Evolutionary conservation across 2,113 vertebrate species (phyloP).

Genomic region (Callocephalon fimbriatum): DNA sequence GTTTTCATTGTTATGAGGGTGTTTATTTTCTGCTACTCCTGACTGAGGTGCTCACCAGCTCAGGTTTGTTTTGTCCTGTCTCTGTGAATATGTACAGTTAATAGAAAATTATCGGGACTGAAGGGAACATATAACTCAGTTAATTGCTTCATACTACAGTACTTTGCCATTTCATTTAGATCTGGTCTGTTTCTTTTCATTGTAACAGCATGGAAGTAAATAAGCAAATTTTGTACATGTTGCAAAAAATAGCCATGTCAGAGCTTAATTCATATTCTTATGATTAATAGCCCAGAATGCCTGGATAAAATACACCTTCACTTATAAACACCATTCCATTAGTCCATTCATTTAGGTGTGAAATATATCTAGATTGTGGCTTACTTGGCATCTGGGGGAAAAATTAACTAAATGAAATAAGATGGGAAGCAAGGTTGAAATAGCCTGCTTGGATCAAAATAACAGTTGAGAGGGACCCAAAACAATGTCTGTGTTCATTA

Average conservation of each 20-base stretch:
- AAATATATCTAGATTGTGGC: neutral
- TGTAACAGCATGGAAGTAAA: slow-evolving; percentile 64
- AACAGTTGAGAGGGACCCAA: neutral
- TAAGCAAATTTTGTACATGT: slow-evolving; percentile 65
- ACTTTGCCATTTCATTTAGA: slow-evolving; percentile 63
- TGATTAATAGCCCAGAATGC: slow-evolving; percentile 58
- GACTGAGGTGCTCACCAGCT: neutral
- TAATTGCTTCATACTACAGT: slow-evolving; percentile 68
- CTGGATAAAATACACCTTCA: slow-evolving; percentile 12
- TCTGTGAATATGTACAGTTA: slow-evolving; percentile 2
- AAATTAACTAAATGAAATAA: neutral
- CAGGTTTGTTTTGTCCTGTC: neutral
- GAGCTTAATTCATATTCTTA: slow-evolving; percentile 53
- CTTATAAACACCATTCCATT: slow-evolving; percentile 35
- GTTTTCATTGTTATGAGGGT: neutral
- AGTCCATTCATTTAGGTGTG: slow-evolving; percentile 39
- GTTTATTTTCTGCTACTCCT: neutral
- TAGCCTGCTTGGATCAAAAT: neutral
- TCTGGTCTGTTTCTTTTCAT: slow-evolving; percentile 55
- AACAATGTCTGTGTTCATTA: neutral
- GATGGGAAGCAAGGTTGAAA: neutral
- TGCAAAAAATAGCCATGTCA: slow-evolving; percentile 59
- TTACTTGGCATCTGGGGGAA: neutral
- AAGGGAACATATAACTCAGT: slow-evolving; percentile 48
- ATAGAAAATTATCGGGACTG: slow-evolving; percentile 18